Conservation (phyloP, 2,797 vertebrate genomes). For the Sebastiscus albofasciatus region DNA sequence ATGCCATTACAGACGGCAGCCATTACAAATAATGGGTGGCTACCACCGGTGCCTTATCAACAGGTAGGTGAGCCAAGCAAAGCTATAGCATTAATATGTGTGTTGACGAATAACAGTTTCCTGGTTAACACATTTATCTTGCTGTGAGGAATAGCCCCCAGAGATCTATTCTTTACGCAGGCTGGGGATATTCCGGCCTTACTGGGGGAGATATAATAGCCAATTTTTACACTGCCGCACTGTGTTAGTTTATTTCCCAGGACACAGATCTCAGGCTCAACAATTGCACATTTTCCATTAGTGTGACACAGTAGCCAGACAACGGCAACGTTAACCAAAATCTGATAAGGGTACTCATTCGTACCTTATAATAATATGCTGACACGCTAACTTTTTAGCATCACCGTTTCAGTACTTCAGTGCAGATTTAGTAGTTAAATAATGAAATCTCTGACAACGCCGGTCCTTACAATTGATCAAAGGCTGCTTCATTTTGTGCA, state of each 20-base stretch:
- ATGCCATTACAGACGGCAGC: slow-evolving; percentile 19
- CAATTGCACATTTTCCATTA: slow-evolving; percentile 23
- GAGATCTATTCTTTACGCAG: slow-evolving; percentile 47
- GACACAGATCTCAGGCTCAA: slow-evolving; percentile 40
- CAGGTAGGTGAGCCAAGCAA: slow-evolving; percentile 32
- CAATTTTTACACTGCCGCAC: slow-evolving; percentile 40
- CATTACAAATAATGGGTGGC: slow-evolving; percentile 26
- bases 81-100: slow-evolving; percentile 22
- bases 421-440: slow-evolving; percentile 46
- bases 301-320: slow-evolving; percentile 12
- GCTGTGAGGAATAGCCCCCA: slow-evolving; percentile 32
- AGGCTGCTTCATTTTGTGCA: slow-evolving; percentile 73
- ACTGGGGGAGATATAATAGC: slow-evolving; percentile 40
- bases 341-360: not conserved
- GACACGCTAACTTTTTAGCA: slow-evolving; percentile 22
- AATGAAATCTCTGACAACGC: slow-evolving; percentile 57
- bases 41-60: slow-evolving; percentile 37
- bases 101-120: slow-evolving; percentile 49
- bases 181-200: slow-evolving; percentile 33
- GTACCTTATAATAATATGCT: slow-evolving; percentile 1
- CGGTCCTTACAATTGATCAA: slow-evolving; percentile 67
- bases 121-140: slow-evolving; percentile 53
- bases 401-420: slow-evolving; percentile 20
- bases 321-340: slow-evolving; percentile 14
- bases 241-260: slow-evolving; percentile 46